Percentiles rank a stretch among this genome's conserved stretches.
phyloP scores from a whole-genome alignment of 2,888 invertebrate genomes.

The Cerastoderma edule region DNA sequence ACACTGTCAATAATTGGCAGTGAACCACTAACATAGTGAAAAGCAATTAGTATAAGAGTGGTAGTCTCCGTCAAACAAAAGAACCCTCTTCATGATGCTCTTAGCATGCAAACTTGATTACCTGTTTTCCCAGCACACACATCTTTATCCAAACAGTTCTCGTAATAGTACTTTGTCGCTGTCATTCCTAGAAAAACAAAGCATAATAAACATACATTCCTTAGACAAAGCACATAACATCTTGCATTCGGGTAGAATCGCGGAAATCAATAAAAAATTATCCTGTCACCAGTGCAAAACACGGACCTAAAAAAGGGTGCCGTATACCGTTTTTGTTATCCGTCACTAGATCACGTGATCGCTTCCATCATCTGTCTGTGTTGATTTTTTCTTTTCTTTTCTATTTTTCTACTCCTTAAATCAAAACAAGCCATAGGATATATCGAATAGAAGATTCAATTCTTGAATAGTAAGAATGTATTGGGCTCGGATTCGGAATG shows the following conservation, averaged over 20 bases:
- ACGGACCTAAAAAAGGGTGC: too few species aligned
- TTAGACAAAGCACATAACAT: not conserved
- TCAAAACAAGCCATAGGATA: too few species aligned
- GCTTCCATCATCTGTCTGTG: too few species aligned
- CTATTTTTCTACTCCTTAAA: too few species aligned
- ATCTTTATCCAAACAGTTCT: slow-evolving; percentile 35
- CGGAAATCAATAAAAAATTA: not conserved
- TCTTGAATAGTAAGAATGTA: too few species aligned
- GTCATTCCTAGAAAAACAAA: slow-evolving; percentile 7
- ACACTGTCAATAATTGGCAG: not conserved
- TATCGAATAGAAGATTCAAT: too few species aligned
- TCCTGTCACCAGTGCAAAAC: too few species aligned
- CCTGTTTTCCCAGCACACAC: slow-evolving; percentile 36
- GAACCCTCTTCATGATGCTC: not conserved
- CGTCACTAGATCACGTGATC: too few species aligned
- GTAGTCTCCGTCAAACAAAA: not conserved
- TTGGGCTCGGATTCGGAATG: too few species aligned
- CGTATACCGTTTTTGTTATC: too few species aligned
- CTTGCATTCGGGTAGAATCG: not conserved
- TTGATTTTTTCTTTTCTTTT: too few species aligned
- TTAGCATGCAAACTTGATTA: not conserved
- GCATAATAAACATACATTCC: not conserved
- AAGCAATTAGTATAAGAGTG: not conserved
- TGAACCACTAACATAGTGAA: not conserved
- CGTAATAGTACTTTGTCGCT: slow-evolving; percentile 33